Conservation (phyloP, 1,140 invertebrate species). For the Druon quercuslanigerum region DNA sequence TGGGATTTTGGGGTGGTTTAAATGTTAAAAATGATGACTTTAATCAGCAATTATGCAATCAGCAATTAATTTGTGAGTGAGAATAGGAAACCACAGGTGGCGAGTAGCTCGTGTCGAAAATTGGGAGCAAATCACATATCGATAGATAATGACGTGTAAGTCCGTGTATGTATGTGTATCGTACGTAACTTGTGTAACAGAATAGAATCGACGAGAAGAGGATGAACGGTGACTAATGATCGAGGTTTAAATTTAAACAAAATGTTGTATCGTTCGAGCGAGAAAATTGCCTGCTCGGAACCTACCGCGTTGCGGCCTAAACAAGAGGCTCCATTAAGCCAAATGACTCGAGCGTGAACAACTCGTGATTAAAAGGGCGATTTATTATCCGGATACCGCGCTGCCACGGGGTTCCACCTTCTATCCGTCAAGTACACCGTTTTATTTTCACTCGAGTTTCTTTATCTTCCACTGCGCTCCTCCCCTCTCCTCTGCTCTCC, state of each 20-base stretch:
- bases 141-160: conserved; percentile 6
- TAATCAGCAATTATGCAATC: conserved; percentile 4
- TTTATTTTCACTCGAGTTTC: conserved; percentile 43
- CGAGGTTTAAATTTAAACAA: conserved; percentile 58
- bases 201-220: not conserved
- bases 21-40: conserved; percentile 25
- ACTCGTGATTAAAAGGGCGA: conserved; percentile 66
- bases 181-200: too few species aligned
- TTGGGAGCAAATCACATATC: conserved; percentile 26
- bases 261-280: conserved; percentile 50
- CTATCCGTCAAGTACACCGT: conserved; percentile 37
- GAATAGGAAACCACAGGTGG: conserved; percentile 32
- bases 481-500: not conserved
- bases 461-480: conserved; percentile 16
- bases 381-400: conserved; percentile 58
- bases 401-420: conserved; percentile 40
- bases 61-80: not conserved
- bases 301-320: conserved; percentile 61
- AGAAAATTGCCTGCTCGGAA: conserved; percentile 53
- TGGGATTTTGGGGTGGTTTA: conserved; percentile 27
- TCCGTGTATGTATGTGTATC: not conserved
- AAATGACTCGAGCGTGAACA: conserved; percentile 60
- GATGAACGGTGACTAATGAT: conserved; percentile 57
- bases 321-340: conserved; percentile 64
- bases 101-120: conserved; percentile 12